Percentiles rank a stretch among this genome's conserved stretches.
phyloP scores from a whole-genome alignment of 2,797 vertebrate genomes.

The Chaenodraco wilsoni region DNA sequence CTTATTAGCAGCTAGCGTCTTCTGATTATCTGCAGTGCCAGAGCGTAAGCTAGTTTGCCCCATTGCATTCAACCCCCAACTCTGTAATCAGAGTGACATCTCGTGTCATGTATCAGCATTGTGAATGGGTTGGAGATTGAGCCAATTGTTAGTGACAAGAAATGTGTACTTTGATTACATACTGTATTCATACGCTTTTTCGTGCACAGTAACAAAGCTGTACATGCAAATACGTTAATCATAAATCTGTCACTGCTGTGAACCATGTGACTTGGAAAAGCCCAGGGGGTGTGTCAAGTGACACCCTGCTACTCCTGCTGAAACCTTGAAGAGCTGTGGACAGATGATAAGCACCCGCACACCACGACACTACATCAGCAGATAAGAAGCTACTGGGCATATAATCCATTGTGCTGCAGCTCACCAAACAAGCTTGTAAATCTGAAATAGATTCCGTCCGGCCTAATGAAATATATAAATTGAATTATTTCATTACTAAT shows the following conservation, averaged over 20 bases:
- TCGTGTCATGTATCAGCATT: conserved; percentile 18
- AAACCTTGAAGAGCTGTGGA: conserved; percentile 60
- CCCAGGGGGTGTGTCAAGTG: conserved; percentile 46
- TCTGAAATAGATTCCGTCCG: conserved; percentile 7
- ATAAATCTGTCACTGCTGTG: conserved; percentile 39
- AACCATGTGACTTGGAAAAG: conserved; percentile 20
- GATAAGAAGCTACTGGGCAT: conserved; percentile 55
- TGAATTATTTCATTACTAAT: conserved; percentile 4
- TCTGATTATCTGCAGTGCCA: conserved; percentile 13
- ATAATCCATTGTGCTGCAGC: conserved; percentile 32
- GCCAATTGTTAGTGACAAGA: conserved; percentile 21
- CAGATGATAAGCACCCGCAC: conserved; percentile 56
- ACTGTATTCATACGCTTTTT: background rate
- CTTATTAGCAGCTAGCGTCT: conserved; percentile 26
- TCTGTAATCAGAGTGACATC: conserved; percentile 30
- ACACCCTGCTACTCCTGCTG: conserved; percentile 47
- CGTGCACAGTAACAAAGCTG: conserved; percentile 1
- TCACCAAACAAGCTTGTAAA: conserved; percentile 40
- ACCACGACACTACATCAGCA: conserved; percentile 50
- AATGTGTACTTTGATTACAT: conserved; percentile 25
- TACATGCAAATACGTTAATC: conserved; percentile 38
- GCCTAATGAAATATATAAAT: conserved; percentile 3
- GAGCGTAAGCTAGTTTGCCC: conserved; percentile 27
- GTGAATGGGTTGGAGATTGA: conserved; percentile 38
- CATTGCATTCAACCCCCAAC: conserved; percentile 33